Percentiles rank a stretch among this genome's conserved stretches.
Evolutionary conservation across 2,888 invertebrate species (phyloP).

Genomic region (Drosophila mayaguana): DNA sequence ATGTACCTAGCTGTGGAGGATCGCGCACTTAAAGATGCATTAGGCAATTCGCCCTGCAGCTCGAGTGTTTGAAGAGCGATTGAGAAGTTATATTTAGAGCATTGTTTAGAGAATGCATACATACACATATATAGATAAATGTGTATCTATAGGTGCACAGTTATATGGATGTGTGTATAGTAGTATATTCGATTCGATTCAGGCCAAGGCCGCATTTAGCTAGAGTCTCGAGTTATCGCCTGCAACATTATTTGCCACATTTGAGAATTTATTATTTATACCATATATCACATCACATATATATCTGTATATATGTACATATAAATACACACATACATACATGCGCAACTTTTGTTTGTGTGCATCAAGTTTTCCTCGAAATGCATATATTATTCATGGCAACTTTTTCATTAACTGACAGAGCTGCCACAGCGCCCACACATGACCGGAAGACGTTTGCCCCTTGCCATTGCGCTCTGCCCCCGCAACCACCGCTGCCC

Average conservation of each 20-base stretch:
- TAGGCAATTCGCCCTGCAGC: slow-evolving; percentile 29
- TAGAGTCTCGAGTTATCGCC: background rate
- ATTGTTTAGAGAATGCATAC: slow-evolving; percentile 45
- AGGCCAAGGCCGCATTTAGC: slow-evolving; percentile 52
- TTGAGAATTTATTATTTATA: slow-evolving; percentile 54
- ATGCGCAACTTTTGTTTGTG: slow-evolving; percentile 54
- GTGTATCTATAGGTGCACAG: background rate
- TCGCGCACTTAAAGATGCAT: slow-evolving; percentile 46
- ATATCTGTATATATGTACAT: slow-evolving; percentile 30
- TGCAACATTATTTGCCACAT: slow-evolving; percentile 16
- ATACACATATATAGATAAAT: background rate
- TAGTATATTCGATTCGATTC: slow-evolving; percentile 17
- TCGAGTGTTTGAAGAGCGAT: slow-evolving; percentile 37
- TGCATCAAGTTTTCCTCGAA: slow-evolving; percentile 58
- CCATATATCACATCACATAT: slow-evolving; percentile 2
- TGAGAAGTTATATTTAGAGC: slow-evolving; percentile 50
- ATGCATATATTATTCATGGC: slow-evolving; percentile 80
- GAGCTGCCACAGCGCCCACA: slow-evolving; percentile 46
- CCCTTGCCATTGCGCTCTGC: background rate
- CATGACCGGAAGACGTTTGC: slow-evolving; percentile 53
- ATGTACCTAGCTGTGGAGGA: slow-evolving; percentile 8
- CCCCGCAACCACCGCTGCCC: background rate
- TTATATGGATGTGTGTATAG: background rate
- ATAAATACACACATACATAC: slow-evolving; percentile 1
- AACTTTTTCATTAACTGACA: slow-evolving; percentile 77